phyloP scores from a whole-genome alignment of 2,888 invertebrate genomes.

The Cynaeus angustus region DNA sequence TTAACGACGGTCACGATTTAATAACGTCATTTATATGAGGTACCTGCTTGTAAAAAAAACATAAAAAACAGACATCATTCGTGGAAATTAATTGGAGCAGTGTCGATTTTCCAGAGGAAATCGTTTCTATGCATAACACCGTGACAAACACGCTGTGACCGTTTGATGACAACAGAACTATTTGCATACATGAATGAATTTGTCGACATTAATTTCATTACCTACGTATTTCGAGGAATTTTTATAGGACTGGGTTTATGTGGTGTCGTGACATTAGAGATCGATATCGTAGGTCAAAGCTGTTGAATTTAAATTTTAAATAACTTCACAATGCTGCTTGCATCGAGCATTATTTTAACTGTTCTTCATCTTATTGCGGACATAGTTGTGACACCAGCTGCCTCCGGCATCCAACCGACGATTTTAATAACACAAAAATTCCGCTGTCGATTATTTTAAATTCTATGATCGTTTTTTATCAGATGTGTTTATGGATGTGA shows the following conservation, averaged over 20 bases:
- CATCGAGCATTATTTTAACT: slow-evolving; percentile 47
- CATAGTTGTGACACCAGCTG: slow-evolving; percentile 14
- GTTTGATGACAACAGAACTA: slow-evolving; percentile 46
- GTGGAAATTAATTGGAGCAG: slow-evolving; percentile 37
- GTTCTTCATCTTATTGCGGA: slow-evolving; percentile 38
- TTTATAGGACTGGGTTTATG: slow-evolving; percentile 58
- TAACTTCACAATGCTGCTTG: slow-evolving; percentile 55
- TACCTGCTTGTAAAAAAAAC: slow-evolving; percentile 35
- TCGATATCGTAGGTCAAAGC: slow-evolving; percentile 61
- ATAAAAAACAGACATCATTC: slow-evolving; percentile 28
- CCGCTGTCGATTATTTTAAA: neutral
- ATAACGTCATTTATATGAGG: slow-evolving; percentile 46
- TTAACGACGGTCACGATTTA: slow-evolving; percentile 48
- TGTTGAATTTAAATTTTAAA: slow-evolving; percentile 63
- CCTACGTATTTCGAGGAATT: slow-evolving; percentile 59
- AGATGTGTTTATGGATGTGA: neutral
- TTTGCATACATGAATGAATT: slow-evolving; percentile 59
- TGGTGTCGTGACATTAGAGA: slow-evolving; percentile 61
- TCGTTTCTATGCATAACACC: slow-evolving; percentile 16
- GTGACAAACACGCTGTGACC: slow-evolving; percentile 23
- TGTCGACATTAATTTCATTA: slow-evolving; percentile 56
- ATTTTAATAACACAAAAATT: slow-evolving; percentile 10
- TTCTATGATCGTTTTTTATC: neutral
- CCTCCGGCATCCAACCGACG: slow-evolving; percentile 1
- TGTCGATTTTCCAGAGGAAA: slow-evolving; percentile 25